A percentile compares a stretch with the other conserved stretches of the same genome.
These are phyloP conservation scores for Ptiloglossa arizonensis DNA, from an alignment of 1,140 invertebrate genomes.

Conservation along the genomic window DNA sequence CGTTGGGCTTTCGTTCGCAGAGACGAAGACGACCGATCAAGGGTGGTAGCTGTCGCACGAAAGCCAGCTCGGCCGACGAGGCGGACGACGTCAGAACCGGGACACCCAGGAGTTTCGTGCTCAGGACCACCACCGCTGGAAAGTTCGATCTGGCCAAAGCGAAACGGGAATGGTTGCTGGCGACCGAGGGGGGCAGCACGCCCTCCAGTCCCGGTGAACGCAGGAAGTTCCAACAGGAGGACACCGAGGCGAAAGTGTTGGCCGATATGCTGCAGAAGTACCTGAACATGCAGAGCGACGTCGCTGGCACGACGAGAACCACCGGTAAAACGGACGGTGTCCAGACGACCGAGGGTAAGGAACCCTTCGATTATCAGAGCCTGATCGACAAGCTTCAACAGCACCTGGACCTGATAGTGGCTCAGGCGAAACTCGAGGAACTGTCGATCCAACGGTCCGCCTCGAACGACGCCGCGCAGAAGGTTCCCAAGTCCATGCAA, in stretches of 20 bases:
- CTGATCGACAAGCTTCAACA: conserved; percentile 85
- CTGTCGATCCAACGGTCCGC: conserved; percentile 16
- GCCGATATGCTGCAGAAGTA: conserved; percentile 87
- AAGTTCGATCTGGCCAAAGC: conserved; percentile 86
- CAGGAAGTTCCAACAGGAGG: conserved; percentile 72
- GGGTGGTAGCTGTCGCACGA: conserved; percentile 85
- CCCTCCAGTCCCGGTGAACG: conserved; percentile 68
- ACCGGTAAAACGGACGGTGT: background rate
- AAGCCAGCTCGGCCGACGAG: conserved; percentile 85
- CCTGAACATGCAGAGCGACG: conserved; percentile 82
- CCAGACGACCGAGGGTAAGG: conserved; percentile 36
- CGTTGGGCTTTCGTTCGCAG: conserved; percentile 83
- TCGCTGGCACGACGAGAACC: conserved; percentile 26
- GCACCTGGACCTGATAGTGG: conserved; percentile 83
- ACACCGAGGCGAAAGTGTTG: conserved; percentile 83
- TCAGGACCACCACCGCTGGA: conserved; percentile 82
- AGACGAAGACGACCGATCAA: conserved; percentile 83
- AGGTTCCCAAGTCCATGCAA: conserved; percentile 59
- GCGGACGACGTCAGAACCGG: conserved; percentile 80
- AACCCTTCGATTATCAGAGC: conserved; percentile 84
- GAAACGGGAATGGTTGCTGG: conserved; percentile 83
- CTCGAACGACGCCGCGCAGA: conserved; percentile 48
- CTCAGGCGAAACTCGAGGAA: conserved; percentile 65
- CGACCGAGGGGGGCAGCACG: conserved; percentile 70
- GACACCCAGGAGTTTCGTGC: conserved; percentile 82